phyloP scores from a whole-genome alignment of 2,888 invertebrate species.

The Phalera bucephala region DNA sequence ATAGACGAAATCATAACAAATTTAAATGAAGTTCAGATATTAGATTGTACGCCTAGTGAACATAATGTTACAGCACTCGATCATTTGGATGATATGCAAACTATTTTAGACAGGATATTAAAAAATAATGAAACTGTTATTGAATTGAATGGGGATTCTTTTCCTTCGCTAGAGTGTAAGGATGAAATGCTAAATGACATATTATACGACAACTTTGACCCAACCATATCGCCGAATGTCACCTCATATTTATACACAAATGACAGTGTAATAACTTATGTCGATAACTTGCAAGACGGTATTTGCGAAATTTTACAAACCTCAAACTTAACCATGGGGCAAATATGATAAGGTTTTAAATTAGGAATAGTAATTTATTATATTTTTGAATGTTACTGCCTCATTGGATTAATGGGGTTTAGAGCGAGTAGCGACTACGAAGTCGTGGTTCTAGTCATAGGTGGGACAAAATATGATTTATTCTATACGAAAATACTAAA shows the following conservation, averaged over 20 bases:
- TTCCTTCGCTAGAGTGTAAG: constrained; percentile 4
- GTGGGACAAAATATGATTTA: no score
- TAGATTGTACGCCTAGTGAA: constrained; percentile 1
- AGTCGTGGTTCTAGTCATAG: no score
- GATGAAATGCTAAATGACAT: constrained; percentile 2
- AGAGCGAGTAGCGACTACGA: no score
- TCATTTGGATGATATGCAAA: constrained; percentile 8
- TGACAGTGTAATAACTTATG: not conserved
- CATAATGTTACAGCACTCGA: constrained; percentile 1
- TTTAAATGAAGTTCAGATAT: constrained; percentile 2
- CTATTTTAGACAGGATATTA: constrained; percentile 3
- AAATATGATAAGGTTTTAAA: no score
- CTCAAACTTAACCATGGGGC: no score
- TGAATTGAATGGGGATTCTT: constrained; percentile 16
- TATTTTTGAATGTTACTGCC: no score
- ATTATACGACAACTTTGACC: constrained; percentile 11
- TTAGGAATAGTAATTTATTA: no score
- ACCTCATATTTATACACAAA: constrained; percentile 2
- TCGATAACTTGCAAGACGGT: constrained; percentile 10
- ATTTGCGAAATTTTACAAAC: constrained; percentile 8
- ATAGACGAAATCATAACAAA: constrained; percentile 12
- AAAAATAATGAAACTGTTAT: constrained; percentile 16
- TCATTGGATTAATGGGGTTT: no score
- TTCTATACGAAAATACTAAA: no score
- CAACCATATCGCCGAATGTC: constrained; percentile 5